Base-by-base conservation (phyloP, 2,888 invertebrate genomes). In the Macrosiphum euphorbiae region DNA sequence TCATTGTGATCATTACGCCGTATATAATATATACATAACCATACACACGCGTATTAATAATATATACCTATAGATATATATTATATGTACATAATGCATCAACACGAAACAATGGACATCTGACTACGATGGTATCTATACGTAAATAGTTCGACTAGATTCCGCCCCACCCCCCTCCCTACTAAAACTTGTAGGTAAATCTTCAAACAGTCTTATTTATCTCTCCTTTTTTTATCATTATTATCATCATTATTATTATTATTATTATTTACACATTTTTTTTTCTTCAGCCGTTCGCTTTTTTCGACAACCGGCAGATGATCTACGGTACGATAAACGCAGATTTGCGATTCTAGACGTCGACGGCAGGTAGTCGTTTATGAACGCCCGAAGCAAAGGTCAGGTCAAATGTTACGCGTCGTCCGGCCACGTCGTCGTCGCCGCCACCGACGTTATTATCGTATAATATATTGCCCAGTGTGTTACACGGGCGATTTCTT, bases 101-200 rank as follows among this genome's bases (percentile, higher is more conserved):
- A 10, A 47, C 8, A 10, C 50, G 61, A 67, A 92, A 92, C 92
- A 88, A 92, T 92, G 88, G 88, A 24, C 28, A n/a, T 88, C 50
- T 24, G 61, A 58, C 26, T 58, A 47, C 35, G 58, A 86, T 50
- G 52, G 41, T 92, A 88, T 88, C 92, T 52, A 44, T 44, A 10
- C 78, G 50, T 87, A 67, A 67, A 52, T 52, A 52, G 88, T 88
- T 41, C 44, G 61, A 52, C 20, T 35, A 35, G 88, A n/a, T n/a
- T 52, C 20, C 4, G 88, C 20, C 4, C 10, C 8, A 16, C 5
- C 67, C 35, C 16, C 7, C 1, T 35, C 10, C 13, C 1, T 0
- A 2, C 35, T 35, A 20, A 2, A 5, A 0, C 20, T 35, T 2
- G 35, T 20, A 35, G 26, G 78, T 78, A 78, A 78, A 78, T 78